Evolutionary conservation across 2,113 vertebrate species (phyloP).

Genomic region (Cariama cristata): DNA sequence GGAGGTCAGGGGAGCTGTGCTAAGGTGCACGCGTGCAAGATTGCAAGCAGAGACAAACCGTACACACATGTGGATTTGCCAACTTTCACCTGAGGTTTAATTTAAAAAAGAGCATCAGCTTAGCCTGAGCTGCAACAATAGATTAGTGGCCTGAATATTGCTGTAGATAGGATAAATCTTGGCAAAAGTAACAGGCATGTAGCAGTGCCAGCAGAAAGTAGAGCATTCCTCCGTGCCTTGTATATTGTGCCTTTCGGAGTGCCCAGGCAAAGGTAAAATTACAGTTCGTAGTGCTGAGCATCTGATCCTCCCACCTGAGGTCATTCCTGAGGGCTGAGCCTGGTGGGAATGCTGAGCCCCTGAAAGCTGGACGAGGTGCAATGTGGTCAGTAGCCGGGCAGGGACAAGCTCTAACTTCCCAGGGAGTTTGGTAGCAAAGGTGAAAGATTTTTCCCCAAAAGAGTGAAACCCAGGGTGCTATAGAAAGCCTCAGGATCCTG

Average conservation of each 20-base stretch:
- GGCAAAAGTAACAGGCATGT: neutral
- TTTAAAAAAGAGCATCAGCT: conserved; percentile 32
- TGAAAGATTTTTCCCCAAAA: neutral
- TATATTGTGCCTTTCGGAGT: neutral
- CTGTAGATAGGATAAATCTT: neutral
- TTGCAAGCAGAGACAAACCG: neutral
- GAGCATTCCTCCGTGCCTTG: neutral
- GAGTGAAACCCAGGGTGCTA: neutral
- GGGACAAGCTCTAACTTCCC: neutral
- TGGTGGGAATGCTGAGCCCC: neutral
- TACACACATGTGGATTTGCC: neutral
- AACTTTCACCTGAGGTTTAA: conserved; percentile 42
- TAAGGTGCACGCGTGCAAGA: neutral
- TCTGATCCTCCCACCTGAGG: neutral
- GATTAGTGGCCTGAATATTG: conserved; percentile 7
- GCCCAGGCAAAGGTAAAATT: neutral
- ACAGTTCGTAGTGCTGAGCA: neutral
- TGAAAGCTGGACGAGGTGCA: neutral
- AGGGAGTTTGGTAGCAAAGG: neutral
- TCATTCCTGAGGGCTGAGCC: neutral
- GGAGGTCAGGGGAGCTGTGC: neutral
- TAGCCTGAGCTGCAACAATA: neutral
- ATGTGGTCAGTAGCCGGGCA: fast-evolving
- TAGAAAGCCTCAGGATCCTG: neutral
- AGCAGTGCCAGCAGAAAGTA: neutral